Evolutionary conservation across 2,797 vertebrate genomes (phyloP).

Genomic region (Lateolabrax maculatus): DNA sequence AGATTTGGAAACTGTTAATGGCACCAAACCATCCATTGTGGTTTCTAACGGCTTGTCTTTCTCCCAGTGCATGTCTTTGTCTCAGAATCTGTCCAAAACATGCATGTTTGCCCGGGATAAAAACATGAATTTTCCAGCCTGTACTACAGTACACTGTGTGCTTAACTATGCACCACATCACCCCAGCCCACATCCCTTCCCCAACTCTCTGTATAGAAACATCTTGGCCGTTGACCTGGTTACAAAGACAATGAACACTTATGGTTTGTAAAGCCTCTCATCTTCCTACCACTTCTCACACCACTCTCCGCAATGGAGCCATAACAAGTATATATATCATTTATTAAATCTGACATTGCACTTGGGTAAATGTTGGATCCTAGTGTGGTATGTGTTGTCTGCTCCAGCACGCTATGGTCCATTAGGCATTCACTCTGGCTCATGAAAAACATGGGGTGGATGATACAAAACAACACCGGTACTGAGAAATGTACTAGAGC

Average conservation of each 20-base stretch:
- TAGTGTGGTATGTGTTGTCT: constrained; percentile 75
- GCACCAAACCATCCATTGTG: constrained; percentile 10
- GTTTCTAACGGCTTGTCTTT: constrained; percentile 13
- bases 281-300: constrained; percentile 48
- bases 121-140: constrained; percentile 27
- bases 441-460: constrained; percentile 70
- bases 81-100: background rate
- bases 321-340: constrained; percentile 72
- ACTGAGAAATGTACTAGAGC: constrained; percentile 54
- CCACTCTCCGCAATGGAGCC: constrained; percentile 42
- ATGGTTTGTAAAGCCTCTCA: constrained; percentile 60
- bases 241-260: constrained; percentile 65
- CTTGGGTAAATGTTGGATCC: constrained; percentile 72
- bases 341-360: constrained; percentile 82
- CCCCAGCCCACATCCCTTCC: constrained; percentile 15
- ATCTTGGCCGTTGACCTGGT: constrained; percentile 70
- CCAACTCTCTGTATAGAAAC: constrained; percentile 38
- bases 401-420: constrained; percentile 75
- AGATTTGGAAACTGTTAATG: constrained; percentile 18
- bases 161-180: constrained; percentile 48
- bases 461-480: constrained; percentile 64
- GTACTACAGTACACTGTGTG: constrained; percentile 11
- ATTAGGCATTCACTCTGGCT: constrained; percentile 83
- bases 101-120: constrained; percentile 5
- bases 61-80: constrained; percentile 10